Evolutionary conservation across 2,113 vertebrate genomes (phyloP).

Genomic region (Lagenorhynchus albirostris): DNA sequence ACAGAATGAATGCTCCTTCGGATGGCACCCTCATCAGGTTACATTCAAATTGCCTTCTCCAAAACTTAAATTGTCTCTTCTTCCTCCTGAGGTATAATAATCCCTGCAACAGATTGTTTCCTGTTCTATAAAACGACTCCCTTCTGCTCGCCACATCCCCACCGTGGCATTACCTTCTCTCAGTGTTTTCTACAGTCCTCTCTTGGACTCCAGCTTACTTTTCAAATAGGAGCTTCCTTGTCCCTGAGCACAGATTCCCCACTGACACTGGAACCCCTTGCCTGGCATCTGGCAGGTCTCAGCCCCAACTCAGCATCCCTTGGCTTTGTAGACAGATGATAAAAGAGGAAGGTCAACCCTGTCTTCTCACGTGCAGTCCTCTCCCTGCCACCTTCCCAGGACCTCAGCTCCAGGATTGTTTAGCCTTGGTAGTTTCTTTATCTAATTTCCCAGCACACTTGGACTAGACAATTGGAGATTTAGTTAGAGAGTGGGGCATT

Average conservation of each 20-base stretch:
- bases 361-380: rapidly evolving
- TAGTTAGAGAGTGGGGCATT: not conserved
- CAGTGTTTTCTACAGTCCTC: not conserved
- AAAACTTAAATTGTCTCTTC: not conserved
- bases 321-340: not conserved
- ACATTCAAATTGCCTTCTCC: not conserved
- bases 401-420: not conserved
- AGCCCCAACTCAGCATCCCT: not conserved
- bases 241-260: not conserved
- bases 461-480: not conserved
- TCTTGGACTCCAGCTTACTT: not conserved
- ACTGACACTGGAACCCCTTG: not conserved
- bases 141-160: not conserved
- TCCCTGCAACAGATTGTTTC: not conserved
- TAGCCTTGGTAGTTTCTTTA: not conserved
- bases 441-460: not conserved
- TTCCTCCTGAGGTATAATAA: not conserved
- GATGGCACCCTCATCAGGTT: not conserved
- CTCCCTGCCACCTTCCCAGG: not conserved
- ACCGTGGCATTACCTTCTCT: not conserved
- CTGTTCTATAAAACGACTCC: slow-evolving; percentile 16
- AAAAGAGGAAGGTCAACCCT: not conserved
- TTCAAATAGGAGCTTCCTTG: not conserved
- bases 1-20: not conserved
- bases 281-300: not conserved